Conservation (phyloP, 1,140 invertebrate genomes). For the Brachionus angularis region DNA sequence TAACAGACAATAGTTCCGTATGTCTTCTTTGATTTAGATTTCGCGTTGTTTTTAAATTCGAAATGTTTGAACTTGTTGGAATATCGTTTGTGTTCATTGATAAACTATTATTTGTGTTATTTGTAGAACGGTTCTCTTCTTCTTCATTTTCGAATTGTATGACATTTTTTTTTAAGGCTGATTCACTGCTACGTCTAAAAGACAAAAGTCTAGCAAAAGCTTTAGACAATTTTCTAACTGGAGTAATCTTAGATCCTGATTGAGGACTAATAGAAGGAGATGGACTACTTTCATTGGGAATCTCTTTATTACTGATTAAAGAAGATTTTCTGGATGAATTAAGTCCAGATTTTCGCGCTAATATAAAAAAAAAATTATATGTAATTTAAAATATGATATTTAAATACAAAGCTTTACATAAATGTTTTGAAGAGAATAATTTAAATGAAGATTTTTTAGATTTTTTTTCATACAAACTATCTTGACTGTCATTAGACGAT, state of each 20-base stretch:
- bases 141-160: constrained; percentile 31
- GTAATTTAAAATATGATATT: not conserved
- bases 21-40: not conserved
- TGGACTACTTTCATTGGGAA: not conserved
- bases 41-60: too few relatives aligned
- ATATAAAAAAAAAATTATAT: not conserved
- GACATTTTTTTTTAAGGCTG: constrained; percentile 35
- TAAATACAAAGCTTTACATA: not conserved
- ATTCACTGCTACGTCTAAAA: constrained; percentile 40
- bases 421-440: not conserved
- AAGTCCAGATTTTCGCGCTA: constrained; percentile 22
- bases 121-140: not conserved
- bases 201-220: constrained; percentile 26
- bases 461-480: constrained; percentile 7
- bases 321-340: not conserved
- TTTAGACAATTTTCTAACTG: constrained; percentile 7
- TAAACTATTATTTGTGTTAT: too few relatives aligned
- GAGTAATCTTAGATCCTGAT: not conserved
- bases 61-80: not conserved
- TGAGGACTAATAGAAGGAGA: constrained; percentile 3
- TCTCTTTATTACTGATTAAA: too few relatives aligned
- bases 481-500: constrained; percentile 35
- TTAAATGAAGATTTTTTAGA: not conserved
- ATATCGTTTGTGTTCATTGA: constrained; percentile 10
- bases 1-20: not conserved